Evolutionary conservation across 2,113 vertebrate genomes (phyloP), one percentile per base, ranked within the genome.

Genomic region (Tylochromis polylepis): DNA sequence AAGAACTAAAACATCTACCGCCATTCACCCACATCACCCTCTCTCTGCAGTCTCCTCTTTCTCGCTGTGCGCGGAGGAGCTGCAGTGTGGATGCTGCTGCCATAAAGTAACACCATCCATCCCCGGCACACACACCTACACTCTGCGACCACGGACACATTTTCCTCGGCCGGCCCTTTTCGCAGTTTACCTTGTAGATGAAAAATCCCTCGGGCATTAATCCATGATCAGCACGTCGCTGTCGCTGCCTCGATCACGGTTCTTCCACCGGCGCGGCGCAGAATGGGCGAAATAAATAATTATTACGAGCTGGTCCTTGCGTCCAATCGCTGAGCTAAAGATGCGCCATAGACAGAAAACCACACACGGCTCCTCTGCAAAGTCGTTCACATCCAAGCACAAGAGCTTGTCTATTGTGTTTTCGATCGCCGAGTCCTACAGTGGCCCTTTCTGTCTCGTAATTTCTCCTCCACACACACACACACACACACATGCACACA

Each of bases 361-460:
- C 34, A 53, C 16, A 59, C 41, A 18, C 55, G 51, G 36, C 36
- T 46, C 27, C 82, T 53, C 65, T 38, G 46, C 31, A 29, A 38
- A 79, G 51, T 5, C 12, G 11, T 11, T 31, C 11, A n/a, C 24
- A 81, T 38, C 3, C 2, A 7, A 20, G 9, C 86, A 6, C 43
- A 60, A 79, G 8, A 27, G 82, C 18, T 11, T 1, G 11, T 83
- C 20, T 24, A 79, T 72, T 79, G 59, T 87, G 81, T 87, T 92
- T 91, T 59, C 85, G 57, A 79, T 79, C 80, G 77, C 65, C 62
- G 67, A 34, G 75, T 92, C 87, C 89, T 93, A 94, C 82, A 83
- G 81, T 85, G 89, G 91, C 92, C 86, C 90, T 91, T 86, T 91
- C 91, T 85, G 85, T 85, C 91, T 88, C 89, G 89, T 91, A 86